phyloP scores from a whole-genome alignment of 2,113 vertebrate species.

The Brachionichthys hirsutus region DNA sequence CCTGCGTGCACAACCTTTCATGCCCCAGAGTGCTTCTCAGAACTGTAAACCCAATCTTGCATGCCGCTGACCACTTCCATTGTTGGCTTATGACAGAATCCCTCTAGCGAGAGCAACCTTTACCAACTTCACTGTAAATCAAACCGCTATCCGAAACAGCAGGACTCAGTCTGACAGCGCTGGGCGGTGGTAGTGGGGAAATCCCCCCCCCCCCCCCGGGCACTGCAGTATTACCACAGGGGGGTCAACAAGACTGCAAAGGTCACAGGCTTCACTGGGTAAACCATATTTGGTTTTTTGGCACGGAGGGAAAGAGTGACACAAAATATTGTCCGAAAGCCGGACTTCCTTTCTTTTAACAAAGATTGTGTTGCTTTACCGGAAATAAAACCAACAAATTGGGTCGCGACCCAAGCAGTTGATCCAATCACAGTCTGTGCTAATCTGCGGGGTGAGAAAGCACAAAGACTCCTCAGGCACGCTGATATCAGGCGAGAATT shows the following conservation, averaged over 20 bases:
- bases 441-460: too few relatives aligned
- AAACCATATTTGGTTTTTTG: conserved; percentile 45
- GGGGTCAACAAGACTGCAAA: conserved; percentile 51
- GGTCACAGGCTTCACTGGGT: conserved; percentile 55
- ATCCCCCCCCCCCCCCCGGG: too few relatives aligned
- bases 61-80: conserved; percentile 50
- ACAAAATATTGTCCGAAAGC: not conserved
- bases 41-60: conserved; percentile 68
- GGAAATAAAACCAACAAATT: too few relatives aligned
- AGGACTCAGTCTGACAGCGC: conserved; percentile 33
- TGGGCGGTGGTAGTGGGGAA: conserved; percentile 47
- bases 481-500: too few relatives aligned
- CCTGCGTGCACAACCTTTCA: conserved; percentile 65
- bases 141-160: conserved; percentile 56
- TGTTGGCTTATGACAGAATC: conserved; percentile 59
- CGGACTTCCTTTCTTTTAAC: not conserved
- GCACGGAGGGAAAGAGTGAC: conserved; percentile 28
- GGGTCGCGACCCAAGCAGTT: too few relatives aligned
- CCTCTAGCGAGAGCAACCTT: conserved; percentile 40
- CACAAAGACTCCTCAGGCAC: too few relatives aligned
- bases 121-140: conserved; percentile 63
- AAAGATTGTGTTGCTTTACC: too few relatives aligned
- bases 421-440: too few relatives aligned
- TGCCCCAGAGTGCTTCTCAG: conserved; percentile 62
- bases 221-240: conserved; percentile 37